These are phyloP conservation scores for Orientallactaga sibirica DNA, from an alignment of 2,797 vertebrate species.

Conservation along the genomic window DNA sequence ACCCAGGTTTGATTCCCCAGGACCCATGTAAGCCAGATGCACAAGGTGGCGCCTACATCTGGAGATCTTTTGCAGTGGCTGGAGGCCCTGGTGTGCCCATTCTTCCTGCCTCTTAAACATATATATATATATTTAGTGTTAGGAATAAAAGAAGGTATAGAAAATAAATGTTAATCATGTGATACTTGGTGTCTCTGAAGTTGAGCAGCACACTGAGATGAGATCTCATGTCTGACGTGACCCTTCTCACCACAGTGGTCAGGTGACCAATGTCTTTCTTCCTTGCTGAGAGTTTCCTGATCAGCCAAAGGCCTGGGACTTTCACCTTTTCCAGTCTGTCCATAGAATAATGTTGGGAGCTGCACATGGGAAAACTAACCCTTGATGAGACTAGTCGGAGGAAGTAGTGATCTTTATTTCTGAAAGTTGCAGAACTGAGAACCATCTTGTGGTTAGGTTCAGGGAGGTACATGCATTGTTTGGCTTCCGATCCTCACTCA, in stretches of 20 bases:
- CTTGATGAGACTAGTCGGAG: not conserved
- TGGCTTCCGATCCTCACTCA: not conserved
- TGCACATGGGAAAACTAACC: too few species aligned
- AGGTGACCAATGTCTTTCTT: not conserved
- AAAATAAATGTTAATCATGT: constrained; percentile 83
- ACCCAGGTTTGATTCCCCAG: too few species aligned
- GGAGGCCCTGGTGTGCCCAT: too few species aligned
- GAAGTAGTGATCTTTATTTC: not conserved
- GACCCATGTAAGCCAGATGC: too few species aligned
- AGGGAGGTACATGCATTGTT: not conserved
- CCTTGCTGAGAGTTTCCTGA: not conserved
- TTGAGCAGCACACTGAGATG: too few species aligned
- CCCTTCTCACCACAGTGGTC: not conserved
- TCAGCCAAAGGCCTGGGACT: not conserved
- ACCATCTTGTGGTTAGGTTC: not conserved
- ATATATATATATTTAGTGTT: constrained; percentile 6
- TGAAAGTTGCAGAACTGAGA: not conserved
- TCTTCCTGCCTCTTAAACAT: too few species aligned
- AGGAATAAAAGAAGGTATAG: constrained; percentile 75
- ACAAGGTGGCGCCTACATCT: too few species aligned
- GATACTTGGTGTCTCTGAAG: constrained; percentile 71
- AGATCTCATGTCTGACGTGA: not conserved
- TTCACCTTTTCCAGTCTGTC: not conserved
- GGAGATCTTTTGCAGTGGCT: too few species aligned
- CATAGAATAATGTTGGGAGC: not conserved